A percentile compares a stretch with the other conserved stretches of the same genome.
Evolutionary conservation across 2,113 vertebrate genomes (phyloP).

Genomic region (Himantopus leucocephalus): DNA sequence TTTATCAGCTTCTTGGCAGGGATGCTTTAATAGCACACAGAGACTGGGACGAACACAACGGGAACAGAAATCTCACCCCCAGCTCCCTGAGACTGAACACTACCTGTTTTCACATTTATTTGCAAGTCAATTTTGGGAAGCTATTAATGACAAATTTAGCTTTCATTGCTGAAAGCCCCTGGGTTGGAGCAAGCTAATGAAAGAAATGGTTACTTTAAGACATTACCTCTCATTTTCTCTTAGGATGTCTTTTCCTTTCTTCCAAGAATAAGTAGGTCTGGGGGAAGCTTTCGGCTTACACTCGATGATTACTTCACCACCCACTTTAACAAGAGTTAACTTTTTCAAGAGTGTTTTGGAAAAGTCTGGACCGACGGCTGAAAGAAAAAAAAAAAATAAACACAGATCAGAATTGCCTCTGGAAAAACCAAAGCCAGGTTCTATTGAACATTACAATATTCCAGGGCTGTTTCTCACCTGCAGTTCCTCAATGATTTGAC

Average conservation of each 20-base stretch:
- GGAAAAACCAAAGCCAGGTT: background rate
- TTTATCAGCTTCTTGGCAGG: slow-evolving; percentile 12
- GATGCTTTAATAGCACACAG: background rate
- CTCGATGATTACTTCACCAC: slow-evolving; percentile 90
- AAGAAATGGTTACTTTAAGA: slow-evolving; percentile 13
- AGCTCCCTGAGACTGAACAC: background rate
- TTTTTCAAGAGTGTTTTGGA: slow-evolving; percentile 86
- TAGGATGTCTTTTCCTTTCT: slow-evolving; percentile 86
- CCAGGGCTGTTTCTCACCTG: background rate
- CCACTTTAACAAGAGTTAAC: slow-evolving; percentile 88
- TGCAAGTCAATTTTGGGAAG: slow-evolving; percentile 39
- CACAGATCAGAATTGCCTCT: background rate
- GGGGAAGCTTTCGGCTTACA: slow-evolving; percentile 97
- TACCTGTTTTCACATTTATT: slow-evolving; percentile 16
- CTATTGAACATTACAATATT: background rate
- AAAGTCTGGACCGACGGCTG: slow-evolving; percentile 94
- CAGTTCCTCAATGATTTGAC: background rate
- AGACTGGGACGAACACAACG: background rate
- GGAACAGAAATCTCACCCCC: background rate
- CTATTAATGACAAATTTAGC: slow-evolving; percentile 40
- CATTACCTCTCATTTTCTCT: slow-evolving; percentile 87
- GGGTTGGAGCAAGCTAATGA: slow-evolving; percentile 27
- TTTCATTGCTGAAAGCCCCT: slow-evolving; percentile 3
- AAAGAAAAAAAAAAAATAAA: slow-evolving; percentile 13
- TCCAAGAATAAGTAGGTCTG: slow-evolving; percentile 89